Evolutionary conservation across 2,113 vertebrate species (phyloP).

Genomic region (Corythornis vintsioides): DNA sequence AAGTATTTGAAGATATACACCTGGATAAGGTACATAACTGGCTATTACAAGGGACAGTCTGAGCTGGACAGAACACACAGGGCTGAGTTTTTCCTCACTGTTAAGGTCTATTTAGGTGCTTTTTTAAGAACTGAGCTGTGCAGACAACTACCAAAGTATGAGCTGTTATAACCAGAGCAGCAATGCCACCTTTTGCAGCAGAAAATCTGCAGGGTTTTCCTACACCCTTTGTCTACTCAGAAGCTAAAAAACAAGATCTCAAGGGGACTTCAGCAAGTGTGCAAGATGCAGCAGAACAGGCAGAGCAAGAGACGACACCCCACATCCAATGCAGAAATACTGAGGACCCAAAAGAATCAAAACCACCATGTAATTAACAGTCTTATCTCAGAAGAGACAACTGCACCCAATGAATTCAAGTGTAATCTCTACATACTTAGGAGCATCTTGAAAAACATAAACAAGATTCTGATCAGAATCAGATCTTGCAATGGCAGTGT

Average conservation of each 20-base stretch:
- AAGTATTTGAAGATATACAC: not conserved
- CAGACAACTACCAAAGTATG: not conserved
- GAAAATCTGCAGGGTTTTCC: not conserved
- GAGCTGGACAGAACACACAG: not conserved
- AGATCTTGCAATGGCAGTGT: not conserved
- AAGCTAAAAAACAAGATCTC: not conserved
- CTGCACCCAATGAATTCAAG: not conserved
- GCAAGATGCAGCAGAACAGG: not conserved
- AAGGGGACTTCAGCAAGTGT: not conserved
- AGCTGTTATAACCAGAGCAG: not conserved
- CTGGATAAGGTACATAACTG: not conserved
- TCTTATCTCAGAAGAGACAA: not conserved
- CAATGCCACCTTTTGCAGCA: not conserved
- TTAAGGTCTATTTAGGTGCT: not conserved
- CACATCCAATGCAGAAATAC: not conserved
- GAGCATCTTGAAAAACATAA: not conserved
- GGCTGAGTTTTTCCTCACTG: not conserved
- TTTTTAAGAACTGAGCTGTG: not conserved
- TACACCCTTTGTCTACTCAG: not conserved
- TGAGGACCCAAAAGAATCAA: not conserved
- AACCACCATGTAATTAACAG: not conserved
- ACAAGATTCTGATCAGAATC: not conserved
- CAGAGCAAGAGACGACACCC: not conserved
- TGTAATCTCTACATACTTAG: not conserved
- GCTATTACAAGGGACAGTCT: not conserved